Conservation (phyloP, 1,140 invertebrate genomes). For the Heliothis virescens region DNA sequence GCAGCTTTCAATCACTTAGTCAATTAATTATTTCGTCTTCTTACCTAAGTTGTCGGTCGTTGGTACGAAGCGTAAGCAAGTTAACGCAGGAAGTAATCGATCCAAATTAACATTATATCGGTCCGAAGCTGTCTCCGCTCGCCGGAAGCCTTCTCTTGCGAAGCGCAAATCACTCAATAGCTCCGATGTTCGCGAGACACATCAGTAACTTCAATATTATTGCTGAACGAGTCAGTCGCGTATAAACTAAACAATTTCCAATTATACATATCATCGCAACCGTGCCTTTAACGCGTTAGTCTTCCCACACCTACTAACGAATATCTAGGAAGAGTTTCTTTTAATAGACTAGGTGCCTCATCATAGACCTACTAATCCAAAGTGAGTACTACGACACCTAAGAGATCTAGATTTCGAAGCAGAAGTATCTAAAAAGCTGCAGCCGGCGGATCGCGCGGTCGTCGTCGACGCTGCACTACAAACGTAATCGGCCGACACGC, state of each 20-base stretch:
- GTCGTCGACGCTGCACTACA: constrained; percentile 62
- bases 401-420: constrained; percentile 59
- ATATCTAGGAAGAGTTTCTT: constrained; percentile 60
- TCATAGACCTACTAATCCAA: constrained; percentile 54
- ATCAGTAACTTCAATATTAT: constrained; percentile 41
- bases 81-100: constrained; percentile 70
- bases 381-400: constrained; percentile 68
- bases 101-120: constrained; percentile 44
- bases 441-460: constrained; percentile 69
- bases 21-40: constrained; percentile 80
- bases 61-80: constrained; percentile 81
- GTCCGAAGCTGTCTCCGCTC: constrained; percentile 53
- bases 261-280: constrained; percentile 55
- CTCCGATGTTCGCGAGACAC: constrained; percentile 12
- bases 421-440: constrained; percentile 71
- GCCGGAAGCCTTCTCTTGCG: constrained; percentile 43
- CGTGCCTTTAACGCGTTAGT: constrained; percentile 45
- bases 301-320: constrained; percentile 55
- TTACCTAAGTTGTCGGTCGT: constrained; percentile 77
- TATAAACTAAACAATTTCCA: constrained; percentile 48
- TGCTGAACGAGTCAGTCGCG: constrained; percentile 42
- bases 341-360: constrained; percentile 61
- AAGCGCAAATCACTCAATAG: constrained; percentile 56
- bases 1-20: constrained; percentile 85
- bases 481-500: constrained; percentile 57